Conservation (phyloP, 2,797 vertebrate genomes). For the Graptemys geographica region DNA sequence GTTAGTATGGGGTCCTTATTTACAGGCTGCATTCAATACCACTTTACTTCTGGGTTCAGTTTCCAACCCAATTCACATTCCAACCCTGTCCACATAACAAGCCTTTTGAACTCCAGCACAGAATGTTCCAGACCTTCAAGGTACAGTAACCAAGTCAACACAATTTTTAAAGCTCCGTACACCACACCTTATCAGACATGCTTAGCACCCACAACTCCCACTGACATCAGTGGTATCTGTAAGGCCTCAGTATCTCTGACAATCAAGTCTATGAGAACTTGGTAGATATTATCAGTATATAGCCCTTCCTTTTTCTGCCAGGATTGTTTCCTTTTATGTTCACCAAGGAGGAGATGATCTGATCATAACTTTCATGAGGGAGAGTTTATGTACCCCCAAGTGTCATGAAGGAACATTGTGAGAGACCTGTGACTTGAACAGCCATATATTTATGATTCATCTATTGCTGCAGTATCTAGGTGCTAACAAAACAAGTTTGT, state of each 20-base stretch:
- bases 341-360: not conserved
- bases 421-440: not conserved
- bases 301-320: not conserved
- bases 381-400: not conserved
- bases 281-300: not conserved
- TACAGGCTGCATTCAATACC: not conserved
- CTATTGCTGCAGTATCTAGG: not conserved
- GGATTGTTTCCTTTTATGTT: not conserved
- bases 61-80: not conserved
- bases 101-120: not conserved
- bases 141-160: not conserved
- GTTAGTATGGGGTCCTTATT: not conserved
- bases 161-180: not conserved
- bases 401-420: not conserved
- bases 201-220: not conserved
- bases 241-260: not conserved
- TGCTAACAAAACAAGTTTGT: not conserved
- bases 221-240: not conserved
- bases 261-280: not conserved
- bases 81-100: not conserved
- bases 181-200: not conserved
- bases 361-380: not conserved
- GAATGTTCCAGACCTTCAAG: not conserved
- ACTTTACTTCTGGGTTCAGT: accelerated
- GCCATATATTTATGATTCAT: not conserved